Conservation (phyloP, 1,140 invertebrate genomes). For the Cyrtorhinus lividipennis region DNA sequence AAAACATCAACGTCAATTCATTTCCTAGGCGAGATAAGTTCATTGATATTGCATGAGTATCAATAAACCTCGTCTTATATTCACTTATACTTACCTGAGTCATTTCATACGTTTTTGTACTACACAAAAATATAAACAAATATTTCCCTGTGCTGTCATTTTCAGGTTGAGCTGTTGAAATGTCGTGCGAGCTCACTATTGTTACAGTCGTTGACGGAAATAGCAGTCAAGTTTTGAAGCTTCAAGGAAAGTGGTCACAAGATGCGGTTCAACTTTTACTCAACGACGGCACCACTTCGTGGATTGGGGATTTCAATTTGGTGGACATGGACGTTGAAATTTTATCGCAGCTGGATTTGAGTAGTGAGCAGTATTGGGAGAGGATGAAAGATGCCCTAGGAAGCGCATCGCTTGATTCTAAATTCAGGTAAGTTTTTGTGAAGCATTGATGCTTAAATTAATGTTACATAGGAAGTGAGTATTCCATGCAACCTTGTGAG, state of each 20-base stretch:
- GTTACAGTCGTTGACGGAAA: background rate
- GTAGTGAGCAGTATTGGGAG: background rate
- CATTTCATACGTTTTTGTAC: too few species aligned
- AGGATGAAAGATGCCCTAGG: background rate
- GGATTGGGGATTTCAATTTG: background rate
- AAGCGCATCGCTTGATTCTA: background rate
- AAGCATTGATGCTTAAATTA: background rate
- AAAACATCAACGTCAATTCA: too few species aligned
- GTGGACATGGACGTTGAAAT: background rate
- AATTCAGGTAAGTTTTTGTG: background rate
- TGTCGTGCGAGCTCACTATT: background rate
- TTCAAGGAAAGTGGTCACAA: background rate
- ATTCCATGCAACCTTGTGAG: too few species aligned
- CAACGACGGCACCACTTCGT: background rate
- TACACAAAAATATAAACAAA: too few species aligned
- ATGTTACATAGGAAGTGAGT: background rate
- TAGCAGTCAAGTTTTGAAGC: background rate
- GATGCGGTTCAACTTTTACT: background rate
- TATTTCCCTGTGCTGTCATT: too few species aligned
- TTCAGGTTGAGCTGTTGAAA: too few species aligned
- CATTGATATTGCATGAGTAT: too few species aligned
- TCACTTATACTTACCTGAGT: too few species aligned
- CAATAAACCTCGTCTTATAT: too few species aligned
- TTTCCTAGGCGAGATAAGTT: too few species aligned
- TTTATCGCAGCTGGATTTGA: background rate